Base-by-base conservation (phyloP, 2,797 vertebrate genomes). In the Halcyon badia region DNA sequence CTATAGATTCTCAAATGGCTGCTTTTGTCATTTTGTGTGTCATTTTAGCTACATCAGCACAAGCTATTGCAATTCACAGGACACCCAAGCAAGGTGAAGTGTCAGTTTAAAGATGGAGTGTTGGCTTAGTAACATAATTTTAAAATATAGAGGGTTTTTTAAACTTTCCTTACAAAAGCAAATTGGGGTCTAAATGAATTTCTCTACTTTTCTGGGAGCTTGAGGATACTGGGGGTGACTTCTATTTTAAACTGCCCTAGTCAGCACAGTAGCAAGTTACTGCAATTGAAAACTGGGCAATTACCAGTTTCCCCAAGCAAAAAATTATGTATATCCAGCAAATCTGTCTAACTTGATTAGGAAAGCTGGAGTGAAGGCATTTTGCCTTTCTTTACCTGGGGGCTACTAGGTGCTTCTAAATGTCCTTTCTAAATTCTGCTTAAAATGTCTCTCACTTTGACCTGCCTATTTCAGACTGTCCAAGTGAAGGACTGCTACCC, bases 91-190 rank as follows among this genome's bases (percentile, higher is more conserved):
- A 87, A 89, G 95, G 65, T 66, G 87, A 78, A 95, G 37, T 84
- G 70, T 91, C 93, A 96, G 28, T 41, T 90, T 70, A 89, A 71
- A 95, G 89, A 65, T 18, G 33, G 44, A 86, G 41, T 83, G 89
- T 61, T 95, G 89, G 79, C 81, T 86, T 94, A 81, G 70, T 61
- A 95, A 97, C 92, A 94, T 93, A 66, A 72, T 97, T 97, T 91
- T 93, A 88, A 96, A 96, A 93, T 48, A 92, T 1, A 83, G 80
- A 71, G 11, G 4, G 66, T 73, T 62, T 92, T 94, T 89, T 22
- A 77, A 87, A 44, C 42, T 93, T 97, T 94, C 30, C 87, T 90
- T 87, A 90, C 51, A 87, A 88, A 81, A 90, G 57, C 80, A 92
- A 91, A 78, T 10, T 41, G 14, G 35, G 28, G 5, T 56, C 75